Base-by-base conservation (phyloP, 2,888 invertebrate genomes). In the Cenopis cana region DNA sequence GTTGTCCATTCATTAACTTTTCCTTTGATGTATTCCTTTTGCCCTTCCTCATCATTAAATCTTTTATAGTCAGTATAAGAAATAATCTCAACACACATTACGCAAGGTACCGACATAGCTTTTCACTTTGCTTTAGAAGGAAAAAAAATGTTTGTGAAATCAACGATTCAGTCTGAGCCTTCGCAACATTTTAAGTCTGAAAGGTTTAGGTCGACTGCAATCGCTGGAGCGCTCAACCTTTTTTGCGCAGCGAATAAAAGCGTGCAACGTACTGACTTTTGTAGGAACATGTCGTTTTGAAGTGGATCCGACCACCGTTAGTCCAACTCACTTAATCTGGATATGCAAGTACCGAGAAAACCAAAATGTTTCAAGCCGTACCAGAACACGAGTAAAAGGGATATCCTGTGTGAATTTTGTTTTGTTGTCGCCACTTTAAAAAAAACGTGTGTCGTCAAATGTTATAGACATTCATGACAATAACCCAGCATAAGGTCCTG, bases 171-270 rank as follows among this genome's bases (percentile, higher is more conserved):
- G 29, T 49, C 12, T 10, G 12, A 61, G n/a, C 20, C 29, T 41
- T n/a, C 6, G 8, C n/a, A 49, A n/a, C 9, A 18, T 46, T 46
- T 49, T 36, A 14, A 46, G 18, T 54, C n/a, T 50, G 55, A 67
- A 50, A 62, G 24, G 46, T 50, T 67, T 38, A 59, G 17, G 18
- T 36, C 20, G 57, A 64, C 50, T 52, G 38, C 57, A 69, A 41
- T 60, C 36, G 14, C 33, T 59, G 59, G 50, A 52, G 29, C 33
- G 20, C 33, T 61, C 46, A 54, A 68, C 55, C 46, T 68, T 68
- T 68, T 68, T 68, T 69, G 69, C 50, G 56, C 52, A 64, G 62
- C 9, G 18, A 57, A 57, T 57, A 62, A 69, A 62, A 62, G 36
- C 33, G 33, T 50, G 56, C 36, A 49, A 50, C 36, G 52, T 20